A percentile compares a stretch with the other conserved stretches of the same genome.
These are phyloP conservation scores for Sylvia atricapilla DNA, from an alignment of 2,113 vertebrate species.

Conservation along the genomic window DNA sequence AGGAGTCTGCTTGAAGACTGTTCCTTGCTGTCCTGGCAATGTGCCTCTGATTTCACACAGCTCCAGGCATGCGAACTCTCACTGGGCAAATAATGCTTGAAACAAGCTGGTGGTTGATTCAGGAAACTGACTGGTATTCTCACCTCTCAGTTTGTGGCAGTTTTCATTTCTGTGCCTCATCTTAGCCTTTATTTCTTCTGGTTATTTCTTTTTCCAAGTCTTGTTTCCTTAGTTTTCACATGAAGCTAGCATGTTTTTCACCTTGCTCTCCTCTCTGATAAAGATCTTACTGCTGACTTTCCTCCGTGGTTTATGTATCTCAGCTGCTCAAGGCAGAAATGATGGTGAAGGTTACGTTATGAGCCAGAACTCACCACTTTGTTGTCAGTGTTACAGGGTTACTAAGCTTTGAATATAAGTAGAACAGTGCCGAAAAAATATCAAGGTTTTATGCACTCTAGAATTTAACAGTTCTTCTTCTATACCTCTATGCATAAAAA, in stretches of 20 bases:
- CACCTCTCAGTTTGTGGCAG: not conserved
- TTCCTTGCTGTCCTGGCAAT: not conserved
- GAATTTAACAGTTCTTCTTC: not conserved
- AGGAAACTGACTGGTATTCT: not conserved
- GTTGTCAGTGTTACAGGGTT: not conserved
- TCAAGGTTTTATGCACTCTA: not conserved
- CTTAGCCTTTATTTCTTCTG: not conserved
- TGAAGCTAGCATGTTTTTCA: not conserved
- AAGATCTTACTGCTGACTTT: not conserved
- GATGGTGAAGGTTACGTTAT: not conserved
- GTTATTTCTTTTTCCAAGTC: not conserved
- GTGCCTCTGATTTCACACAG: not conserved
- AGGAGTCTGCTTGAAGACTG: not conserved
- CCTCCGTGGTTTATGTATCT: not conserved
- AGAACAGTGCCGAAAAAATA: not conserved
- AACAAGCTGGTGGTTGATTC: slow-evolving; percentile 24
- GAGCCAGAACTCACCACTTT: not conserved
- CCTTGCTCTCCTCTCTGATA: not conserved
- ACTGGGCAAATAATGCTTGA: not conserved
- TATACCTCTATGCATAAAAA: not conserved
- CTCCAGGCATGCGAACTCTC: not conserved
- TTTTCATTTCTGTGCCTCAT: not conserved
- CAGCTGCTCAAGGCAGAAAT: not conserved
- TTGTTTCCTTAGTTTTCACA: not conserved
- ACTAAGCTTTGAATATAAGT: not conserved